These are phyloP conservation scores for Staurois parvus DNA, from an alignment of 2,797 vertebrate species.

Conservation along the genomic window DNA sequence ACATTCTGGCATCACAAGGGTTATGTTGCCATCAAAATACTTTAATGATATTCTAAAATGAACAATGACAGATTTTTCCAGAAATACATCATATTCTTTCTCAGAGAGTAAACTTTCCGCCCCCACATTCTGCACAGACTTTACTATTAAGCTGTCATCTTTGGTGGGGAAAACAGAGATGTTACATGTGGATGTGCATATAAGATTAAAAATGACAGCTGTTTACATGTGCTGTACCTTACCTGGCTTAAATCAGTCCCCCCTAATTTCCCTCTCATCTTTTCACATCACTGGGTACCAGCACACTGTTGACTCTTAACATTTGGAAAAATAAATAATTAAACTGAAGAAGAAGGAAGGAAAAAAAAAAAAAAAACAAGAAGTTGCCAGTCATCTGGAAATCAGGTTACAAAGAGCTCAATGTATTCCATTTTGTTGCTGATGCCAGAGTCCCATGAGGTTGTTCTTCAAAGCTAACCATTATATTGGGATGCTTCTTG, in stretches of 20 bases:
- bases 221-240: slow-evolving; percentile 50
- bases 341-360: no score
- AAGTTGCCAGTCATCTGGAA: not conserved
- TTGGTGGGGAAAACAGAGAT: slow-evolving; percentile 48
- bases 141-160: slow-evolving; percentile 57
- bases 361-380: not conserved
- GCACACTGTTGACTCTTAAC: slow-evolving; percentile 46
- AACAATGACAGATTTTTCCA: slow-evolving; percentile 13
- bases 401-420: not conserved
- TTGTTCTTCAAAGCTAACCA: no score
- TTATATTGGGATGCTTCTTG: not conserved
- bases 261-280: slow-evolving; percentile 16
- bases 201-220: slow-evolving; percentile 53
- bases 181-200: slow-evolving; percentile 33
- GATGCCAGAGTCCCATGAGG: not conserved
- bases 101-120: slow-evolving; percentile 24
- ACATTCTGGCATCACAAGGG: slow-evolving; percentile 1
- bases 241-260: slow-evolving; percentile 30
- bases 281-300: slow-evolving; percentile 33
- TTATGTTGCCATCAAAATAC: not conserved
- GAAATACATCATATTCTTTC: slow-evolving; percentile 31
- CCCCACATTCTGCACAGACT: slow-evolving; percentile 50
- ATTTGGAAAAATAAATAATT: slow-evolving; percentile 39
- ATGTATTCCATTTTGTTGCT: not conserved
- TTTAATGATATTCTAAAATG: not conserved